phyloP scores from a whole-genome alignment of 1,140 invertebrate genomes.

The Pseudobourletiella spinata region DNA sequence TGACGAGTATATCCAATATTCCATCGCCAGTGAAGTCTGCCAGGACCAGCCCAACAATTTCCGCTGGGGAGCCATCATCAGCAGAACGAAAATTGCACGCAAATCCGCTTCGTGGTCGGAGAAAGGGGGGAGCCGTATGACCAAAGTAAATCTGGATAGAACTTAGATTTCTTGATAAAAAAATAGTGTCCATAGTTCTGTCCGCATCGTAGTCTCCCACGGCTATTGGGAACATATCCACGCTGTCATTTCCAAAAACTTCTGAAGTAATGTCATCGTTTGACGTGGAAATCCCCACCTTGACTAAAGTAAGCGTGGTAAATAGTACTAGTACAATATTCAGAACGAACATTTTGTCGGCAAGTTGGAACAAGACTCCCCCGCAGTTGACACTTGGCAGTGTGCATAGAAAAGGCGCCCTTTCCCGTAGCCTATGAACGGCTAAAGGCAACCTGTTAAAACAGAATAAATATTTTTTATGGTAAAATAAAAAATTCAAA shows the following conservation, averaged over 20 bases:
- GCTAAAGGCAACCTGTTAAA: no score
- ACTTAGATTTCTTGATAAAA: conserved; percentile 55
- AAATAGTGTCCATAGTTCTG: conserved; percentile 84
- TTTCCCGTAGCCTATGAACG: no score
- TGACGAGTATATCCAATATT: conserved; percentile 81
- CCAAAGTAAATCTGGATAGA: conserved; percentile 63
- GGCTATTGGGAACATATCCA: conserved; percentile 69
- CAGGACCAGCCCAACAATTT: conserved; percentile 58
- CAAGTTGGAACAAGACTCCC: no score
- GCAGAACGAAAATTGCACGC: background rate
- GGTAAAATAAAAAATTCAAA: no score
- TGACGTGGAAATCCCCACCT: no score
- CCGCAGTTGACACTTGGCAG: no score
- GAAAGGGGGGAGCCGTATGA: conserved; percentile 61
- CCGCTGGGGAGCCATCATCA: background rate
- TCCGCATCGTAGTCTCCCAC: conserved; percentile 96
- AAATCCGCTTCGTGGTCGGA: conserved; percentile 48
- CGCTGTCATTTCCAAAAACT: conserved; percentile 52
- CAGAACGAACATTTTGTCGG: no score
- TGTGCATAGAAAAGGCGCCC: no score
- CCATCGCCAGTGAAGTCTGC: conserved; percentile 92
- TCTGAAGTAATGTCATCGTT: conserved; percentile 49
- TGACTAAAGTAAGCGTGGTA: no score
- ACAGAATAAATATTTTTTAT: no score
- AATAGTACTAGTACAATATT: no score